These are phyloP conservation scores for Scomber japonicus DNA, from an alignment of 2,113 vertebrate genomes.

Conservation along the genomic window DNA sequence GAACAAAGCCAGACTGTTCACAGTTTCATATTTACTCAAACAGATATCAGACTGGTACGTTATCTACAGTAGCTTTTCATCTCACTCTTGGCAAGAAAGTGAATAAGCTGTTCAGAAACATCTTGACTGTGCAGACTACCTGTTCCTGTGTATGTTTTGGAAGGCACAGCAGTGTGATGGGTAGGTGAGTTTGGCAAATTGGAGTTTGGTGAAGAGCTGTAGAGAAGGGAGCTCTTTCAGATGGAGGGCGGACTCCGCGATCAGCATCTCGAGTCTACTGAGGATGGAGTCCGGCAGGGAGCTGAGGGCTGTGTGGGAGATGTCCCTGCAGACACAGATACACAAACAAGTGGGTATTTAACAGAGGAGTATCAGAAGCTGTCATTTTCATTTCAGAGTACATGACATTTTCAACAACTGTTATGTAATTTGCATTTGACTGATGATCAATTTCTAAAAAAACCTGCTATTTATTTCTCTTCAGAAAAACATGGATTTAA, in stretches of 20 bases:
- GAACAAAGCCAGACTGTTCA: no score
- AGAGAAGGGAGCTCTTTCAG: conserved; percentile 92
- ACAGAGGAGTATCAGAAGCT: not conserved
- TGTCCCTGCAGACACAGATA: conserved; percentile 85
- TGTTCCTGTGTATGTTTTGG: conserved; percentile 85
- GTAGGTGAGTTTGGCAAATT: conserved; percentile 92
- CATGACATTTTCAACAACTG: not conserved
- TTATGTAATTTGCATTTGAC: not conserved
- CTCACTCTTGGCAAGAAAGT: no score
- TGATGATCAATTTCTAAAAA: not conserved
- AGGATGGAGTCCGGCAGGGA: conserved; percentile 90
- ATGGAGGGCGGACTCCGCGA: conserved; percentile 86
- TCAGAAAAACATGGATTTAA: not conserved
- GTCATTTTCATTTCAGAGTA: not conserved
- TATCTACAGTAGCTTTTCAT: no score
- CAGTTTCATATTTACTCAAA: no score
- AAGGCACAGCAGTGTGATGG: conserved; percentile 97
- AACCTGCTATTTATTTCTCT: not conserved
- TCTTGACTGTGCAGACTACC: conserved; percentile 6
- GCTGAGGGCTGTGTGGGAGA: conserved; percentile 91
- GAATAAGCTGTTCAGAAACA: not conserved
- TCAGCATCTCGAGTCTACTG: conserved; percentile 87
- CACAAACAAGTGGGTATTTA: not conserved
- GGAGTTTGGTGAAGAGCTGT: conserved; percentile 87
- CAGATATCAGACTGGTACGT: no score